A percentile compares a stretch with the other conserved stretches of the same genome.
Evolutionary conservation across 2,888 invertebrate genomes (phyloP).

Genomic region (Capitulum mitella): DNA sequence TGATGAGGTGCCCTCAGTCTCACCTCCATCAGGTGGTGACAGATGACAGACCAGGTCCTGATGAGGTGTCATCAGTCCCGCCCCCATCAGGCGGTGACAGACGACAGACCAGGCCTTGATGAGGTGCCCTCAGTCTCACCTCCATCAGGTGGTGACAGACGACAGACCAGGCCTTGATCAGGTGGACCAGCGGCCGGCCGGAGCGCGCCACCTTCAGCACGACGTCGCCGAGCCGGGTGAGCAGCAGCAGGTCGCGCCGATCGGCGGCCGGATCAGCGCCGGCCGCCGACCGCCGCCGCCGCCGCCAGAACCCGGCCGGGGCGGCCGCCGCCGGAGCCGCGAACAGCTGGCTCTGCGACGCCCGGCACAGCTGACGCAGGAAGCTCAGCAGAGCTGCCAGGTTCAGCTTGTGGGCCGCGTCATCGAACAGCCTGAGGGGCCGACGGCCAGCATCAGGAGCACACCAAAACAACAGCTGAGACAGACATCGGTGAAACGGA

Average conservation of each 20-base stretch:
- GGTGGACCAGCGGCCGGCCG: slow-evolving; percentile 78
- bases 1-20: no score
- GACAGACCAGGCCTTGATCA: slow-evolving; percentile 85
- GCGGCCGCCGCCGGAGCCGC: slow-evolving; percentile 41
- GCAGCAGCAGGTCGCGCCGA: slow-evolving; percentile 45
- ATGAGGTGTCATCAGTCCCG: no score
- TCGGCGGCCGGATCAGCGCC: background rate
- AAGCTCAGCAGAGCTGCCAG: slow-evolving; percentile 76
- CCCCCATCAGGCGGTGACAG: no score
- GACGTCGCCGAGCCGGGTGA: slow-evolving; percentile 80
- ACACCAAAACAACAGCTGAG: no score
- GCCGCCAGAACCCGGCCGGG: slow-evolving; percentile 25
- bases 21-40: no score
- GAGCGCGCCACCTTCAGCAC: slow-evolving; percentile 78
- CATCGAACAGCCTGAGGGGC: slow-evolving; percentile 76
- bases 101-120: no score
- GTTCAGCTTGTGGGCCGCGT: slow-evolving; percentile 78
- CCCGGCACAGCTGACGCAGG: slow-evolving; percentile 68
- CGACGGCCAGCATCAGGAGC: no score
- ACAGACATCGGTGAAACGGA: no score
- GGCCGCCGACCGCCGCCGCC: background rate
- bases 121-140: no score
- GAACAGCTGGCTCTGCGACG: slow-evolving; percentile 71
- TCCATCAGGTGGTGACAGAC: slow-evolving; percentile 91
- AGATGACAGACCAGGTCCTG: no score